Evolutionary conservation across 2,888 invertebrate species (phyloP).

Genomic region (Clunio marinus): DNA sequence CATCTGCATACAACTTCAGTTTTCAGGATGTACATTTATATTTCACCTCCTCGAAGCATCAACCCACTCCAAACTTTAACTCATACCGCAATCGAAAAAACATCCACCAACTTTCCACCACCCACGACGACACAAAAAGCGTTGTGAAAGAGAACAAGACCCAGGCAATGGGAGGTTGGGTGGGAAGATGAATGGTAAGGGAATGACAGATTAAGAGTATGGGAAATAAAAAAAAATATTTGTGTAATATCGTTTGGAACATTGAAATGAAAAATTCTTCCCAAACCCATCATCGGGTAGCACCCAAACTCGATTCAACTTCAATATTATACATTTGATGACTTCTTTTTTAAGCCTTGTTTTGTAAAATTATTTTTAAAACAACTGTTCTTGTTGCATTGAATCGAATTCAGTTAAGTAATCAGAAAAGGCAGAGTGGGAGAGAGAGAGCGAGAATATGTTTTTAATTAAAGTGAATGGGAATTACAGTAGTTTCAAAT

Average conservation of each 20-base stretch:
- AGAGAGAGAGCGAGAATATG: no score
- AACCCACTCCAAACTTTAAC: background rate
- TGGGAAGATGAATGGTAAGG: background rate
- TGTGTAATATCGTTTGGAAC: constrained; percentile 22
- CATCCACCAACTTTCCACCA: background rate
- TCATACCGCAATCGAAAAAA: constrained; percentile 6
- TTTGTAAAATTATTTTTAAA: no score
- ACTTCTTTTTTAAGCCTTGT: no score
- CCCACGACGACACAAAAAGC: constrained; percentile 35
- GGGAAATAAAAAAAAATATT: constrained; percentile 15
- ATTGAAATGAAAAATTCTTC: constrained; percentile 18
- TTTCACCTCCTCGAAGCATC: constrained; percentile 20
- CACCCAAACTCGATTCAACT: background rate
- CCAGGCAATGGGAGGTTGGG: background rate
- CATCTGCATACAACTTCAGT: constrained; percentile 39
- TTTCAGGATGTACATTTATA: constrained; percentile 18
- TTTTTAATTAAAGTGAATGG: no score
- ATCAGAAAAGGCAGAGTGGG: no score
- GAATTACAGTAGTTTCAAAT: no score
- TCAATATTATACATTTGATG: no score
- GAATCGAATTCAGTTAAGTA: no score
- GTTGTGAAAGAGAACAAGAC: constrained; percentile 9
- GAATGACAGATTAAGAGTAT: background rate
- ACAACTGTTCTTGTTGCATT: no score
- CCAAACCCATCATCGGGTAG: background rate